Conservation (phyloP, 2,888 invertebrate species). For the Suillia variegata region DNA sequence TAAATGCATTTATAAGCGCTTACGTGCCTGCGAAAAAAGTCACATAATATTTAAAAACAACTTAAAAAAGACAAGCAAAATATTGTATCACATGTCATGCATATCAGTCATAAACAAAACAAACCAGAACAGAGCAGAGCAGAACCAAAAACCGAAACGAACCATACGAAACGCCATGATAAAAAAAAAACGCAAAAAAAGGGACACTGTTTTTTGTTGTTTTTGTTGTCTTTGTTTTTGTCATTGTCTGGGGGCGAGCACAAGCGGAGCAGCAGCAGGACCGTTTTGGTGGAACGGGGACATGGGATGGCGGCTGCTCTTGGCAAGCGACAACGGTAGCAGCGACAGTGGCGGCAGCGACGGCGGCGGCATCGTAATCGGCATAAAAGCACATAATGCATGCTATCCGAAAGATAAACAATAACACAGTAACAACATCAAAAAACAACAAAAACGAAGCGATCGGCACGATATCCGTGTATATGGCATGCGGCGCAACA, state of each 20-base stretch:
- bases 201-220: too few species aligned
- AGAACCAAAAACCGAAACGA: too few species aligned
- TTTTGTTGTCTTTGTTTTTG: too few species aligned
- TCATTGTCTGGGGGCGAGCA: too few species aligned
- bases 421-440: background rate
- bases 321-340: too few species aligned
- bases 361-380: too few species aligned
- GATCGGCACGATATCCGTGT: too few species aligned
- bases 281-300: background rate
- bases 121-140: background rate
- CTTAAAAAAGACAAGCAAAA: conserved; percentile 6
- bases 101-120: conserved; percentile 45
- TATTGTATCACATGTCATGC: conserved; percentile 42
- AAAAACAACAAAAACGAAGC: background rate
- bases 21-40: background rate
- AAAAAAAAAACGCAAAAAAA: too few species aligned
- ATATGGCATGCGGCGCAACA: too few species aligned
- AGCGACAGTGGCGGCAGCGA: too few species aligned
- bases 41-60: background rate
- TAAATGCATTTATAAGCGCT: background rate
- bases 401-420: background rate
- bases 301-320: background rate
- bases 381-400: background rate
- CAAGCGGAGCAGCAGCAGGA: background rate
- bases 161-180: too few species aligned